Conservation (phyloP, 2,113 vertebrate species). For the Seriola quinqueradiata region DNA sequence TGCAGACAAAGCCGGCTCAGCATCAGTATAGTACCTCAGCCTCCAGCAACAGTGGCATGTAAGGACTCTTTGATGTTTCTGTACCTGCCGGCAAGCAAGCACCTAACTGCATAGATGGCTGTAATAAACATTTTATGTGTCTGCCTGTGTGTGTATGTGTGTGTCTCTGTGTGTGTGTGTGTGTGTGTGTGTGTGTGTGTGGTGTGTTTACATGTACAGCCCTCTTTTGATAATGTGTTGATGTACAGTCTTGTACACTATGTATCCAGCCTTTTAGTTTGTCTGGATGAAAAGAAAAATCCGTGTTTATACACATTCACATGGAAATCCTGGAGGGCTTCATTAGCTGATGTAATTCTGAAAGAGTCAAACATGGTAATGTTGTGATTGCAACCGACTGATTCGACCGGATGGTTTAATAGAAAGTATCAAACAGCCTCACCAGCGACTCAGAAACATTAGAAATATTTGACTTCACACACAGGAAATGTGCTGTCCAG, state of each 20-base stretch:
- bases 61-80: conserved; percentile 46
- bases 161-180: conserved; percentile 5
- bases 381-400: conserved; percentile 14
- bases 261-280: neutral
- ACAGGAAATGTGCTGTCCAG: conserved; percentile 55
- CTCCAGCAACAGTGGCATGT: conserved; percentile 24
- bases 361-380: neutral
- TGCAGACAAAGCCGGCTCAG: conserved; percentile 23
- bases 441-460: conserved; percentile 7
- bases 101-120: neutral
- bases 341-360: neutral
- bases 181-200: neutral
- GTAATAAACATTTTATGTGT: conserved; percentile 39
- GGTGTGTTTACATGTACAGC: neutral
- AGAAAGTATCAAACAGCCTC: neutral
- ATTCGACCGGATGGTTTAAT: conserved; percentile 16
- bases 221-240: neutral
- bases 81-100: conserved; percentile 22
- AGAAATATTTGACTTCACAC: conserved; percentile 37
- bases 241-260: neutral
- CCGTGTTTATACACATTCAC: conserved; percentile 4
- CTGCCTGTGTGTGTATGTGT: neutral
- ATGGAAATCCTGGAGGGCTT: conserved; percentile 1
- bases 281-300: conserved; percentile 4
- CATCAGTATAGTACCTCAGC: neutral